Evolutionary conservation across 2,888 invertebrate species (phyloP), one percentile per base, ranked within the genome.

Genomic region (Meteorus cinctellus): DNA sequence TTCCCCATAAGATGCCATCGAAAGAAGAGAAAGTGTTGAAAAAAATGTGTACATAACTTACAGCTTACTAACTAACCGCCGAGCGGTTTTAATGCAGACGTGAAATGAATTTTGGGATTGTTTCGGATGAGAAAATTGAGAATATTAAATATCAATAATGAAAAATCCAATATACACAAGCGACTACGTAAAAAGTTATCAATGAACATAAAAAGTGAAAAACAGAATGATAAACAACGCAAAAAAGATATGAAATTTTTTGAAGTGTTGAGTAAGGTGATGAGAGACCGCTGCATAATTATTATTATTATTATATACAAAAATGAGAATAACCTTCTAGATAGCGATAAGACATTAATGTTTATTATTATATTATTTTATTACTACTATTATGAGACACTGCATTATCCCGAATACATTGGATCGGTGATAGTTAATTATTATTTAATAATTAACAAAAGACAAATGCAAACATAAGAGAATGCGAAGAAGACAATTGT

Each of bases 1-100:
- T 81, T 83, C 84, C 81, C 82, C 82, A 82, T 82, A 82, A 85
- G 85, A 85, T 86, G 86, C 86, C 86, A 86, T 85, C 85, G 81
- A 82, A 81, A 81, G 82, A 82, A 82, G 72, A 77, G 70, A 71
- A 68, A 78, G 66, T 74, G 79, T 75, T 81, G 76, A 80, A 82
- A 83, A 77, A 79, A 83, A 86, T 83, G 81, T 87, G 87, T 87
- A 87, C 83, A 87, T 87, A 87, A 86, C 84, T 86, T 84, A 85
- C 85, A 85, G 84, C 84, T 84, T 84, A 84, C 83, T 83, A 84
- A 85, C 82, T 78, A 82, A 85, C 86, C 85, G 86, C 84, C 86
- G 85, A 86, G 83, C 86, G 86, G 87, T 85, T 84, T 81, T 79
- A 78, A 81, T 78, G 81, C 82, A 79, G 81, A 75, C 74, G 76